phyloP scores from a whole-genome alignment of 2,113 vertebrate species.

The Solea solea region DNA sequence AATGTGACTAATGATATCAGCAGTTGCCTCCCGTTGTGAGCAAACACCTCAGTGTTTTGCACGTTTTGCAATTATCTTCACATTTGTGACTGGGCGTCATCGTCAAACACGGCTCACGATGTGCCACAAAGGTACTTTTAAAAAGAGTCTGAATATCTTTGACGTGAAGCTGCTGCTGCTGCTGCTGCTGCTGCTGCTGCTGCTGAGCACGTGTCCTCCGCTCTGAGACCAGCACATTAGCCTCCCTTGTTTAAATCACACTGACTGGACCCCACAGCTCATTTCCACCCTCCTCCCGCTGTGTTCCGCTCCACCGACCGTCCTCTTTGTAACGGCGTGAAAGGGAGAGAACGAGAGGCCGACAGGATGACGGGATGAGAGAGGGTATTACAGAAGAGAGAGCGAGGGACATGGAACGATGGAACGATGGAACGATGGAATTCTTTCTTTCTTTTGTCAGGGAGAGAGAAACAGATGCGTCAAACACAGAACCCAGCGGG shows the following conservation, averaged over 20 bases:
- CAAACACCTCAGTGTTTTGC: no score
- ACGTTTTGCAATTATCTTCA: no score
- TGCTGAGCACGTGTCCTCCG: no score
- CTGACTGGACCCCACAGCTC: constrained; percentile 46
- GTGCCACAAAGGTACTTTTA: no score
- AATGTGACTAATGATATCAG: no score
- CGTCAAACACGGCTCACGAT: no score
- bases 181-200: no score
- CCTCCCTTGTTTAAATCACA: constrained; percentile 51
- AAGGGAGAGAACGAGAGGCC: constrained; percentile 2
- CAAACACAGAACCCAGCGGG: constrained; percentile 31
- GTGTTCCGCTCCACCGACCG: constrained; percentile 46
- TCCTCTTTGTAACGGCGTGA: constrained; percentile 53
- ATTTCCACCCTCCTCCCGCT: constrained; percentile 48
- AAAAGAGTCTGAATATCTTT: no score
- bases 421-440: constrained; percentile 33
- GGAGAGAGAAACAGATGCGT: constrained; percentile 29
- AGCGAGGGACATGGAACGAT: constrained; percentile 25
- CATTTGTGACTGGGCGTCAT: no score
- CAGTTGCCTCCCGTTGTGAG: no score
- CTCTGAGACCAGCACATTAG: constrained; percentile 50
- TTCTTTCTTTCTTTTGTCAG: constrained; percentile 19
- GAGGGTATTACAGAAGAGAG: constrained; percentile 6
- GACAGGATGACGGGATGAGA: neutral
- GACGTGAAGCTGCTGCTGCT: no score